Evolutionary conservation across 2,888 invertebrate species (phyloP).

Genomic region (Athalia cordata): DNA sequence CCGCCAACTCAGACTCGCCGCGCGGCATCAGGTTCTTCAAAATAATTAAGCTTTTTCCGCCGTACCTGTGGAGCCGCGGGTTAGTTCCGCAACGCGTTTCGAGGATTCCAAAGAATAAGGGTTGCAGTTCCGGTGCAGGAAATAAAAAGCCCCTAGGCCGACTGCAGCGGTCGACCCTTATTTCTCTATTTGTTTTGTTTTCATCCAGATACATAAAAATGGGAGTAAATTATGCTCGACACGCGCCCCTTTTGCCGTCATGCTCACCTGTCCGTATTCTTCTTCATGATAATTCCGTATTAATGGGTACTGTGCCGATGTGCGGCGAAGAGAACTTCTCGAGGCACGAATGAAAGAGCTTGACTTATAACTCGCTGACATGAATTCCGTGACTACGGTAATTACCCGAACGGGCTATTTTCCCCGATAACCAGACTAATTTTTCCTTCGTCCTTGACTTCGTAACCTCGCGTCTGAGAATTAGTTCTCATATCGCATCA

Average conservation of each 20-base stretch:
- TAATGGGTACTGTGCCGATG: not conserved
- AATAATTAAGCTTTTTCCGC: constrained; percentile 39
- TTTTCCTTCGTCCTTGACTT: not conserved
- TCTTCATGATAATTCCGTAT: not conserved
- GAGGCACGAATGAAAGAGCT: constrained; percentile 9
- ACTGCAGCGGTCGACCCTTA: too few relatives aligned
- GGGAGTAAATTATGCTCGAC: too few relatives aligned
- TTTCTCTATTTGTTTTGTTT: too few relatives aligned
- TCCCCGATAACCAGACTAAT: constrained; percentile 6
- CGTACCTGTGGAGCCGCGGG: constrained; percentile 34
- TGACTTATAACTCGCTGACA: constrained; percentile 39
- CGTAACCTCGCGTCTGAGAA: not conserved
- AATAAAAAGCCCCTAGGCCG: not conserved
- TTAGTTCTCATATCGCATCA: too few relatives aligned
- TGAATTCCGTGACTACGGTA: constrained; percentile 19
- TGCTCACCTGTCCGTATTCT: too few relatives aligned
- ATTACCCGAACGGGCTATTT: constrained; percentile 9
- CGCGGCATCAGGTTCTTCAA: constrained; percentile 2
- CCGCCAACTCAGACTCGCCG: constrained; percentile 24
- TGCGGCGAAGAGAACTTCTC: not conserved
- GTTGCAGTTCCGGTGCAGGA: not conserved
- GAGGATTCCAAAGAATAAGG: not conserved
- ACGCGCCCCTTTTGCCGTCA: too few relatives aligned
- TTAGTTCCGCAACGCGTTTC: not conserved
- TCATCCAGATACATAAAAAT: too few relatives aligned